These are phyloP conservation scores for Salvelinus namaycush DNA, from an alignment of 2,113 vertebrate genomes.

Conservation along the genomic window DNA sequence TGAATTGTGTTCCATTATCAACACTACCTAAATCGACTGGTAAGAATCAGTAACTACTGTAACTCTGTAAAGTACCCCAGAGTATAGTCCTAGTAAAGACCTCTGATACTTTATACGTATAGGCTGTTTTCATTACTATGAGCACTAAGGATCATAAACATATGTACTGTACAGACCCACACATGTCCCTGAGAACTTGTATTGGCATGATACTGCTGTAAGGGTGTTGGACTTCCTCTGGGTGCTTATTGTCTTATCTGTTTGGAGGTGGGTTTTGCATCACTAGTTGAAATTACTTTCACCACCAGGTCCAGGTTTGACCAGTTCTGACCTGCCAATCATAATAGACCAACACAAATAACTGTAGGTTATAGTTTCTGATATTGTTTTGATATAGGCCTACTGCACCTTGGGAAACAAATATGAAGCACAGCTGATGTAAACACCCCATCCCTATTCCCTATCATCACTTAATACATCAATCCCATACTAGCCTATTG, in stretches of 20 bases:
- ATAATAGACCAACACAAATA: neutral
- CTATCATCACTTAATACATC: neutral
- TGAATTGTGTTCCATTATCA: no score
- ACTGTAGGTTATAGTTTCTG: neutral
- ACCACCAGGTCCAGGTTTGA: neutral
- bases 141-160: no score
- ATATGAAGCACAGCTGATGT: neutral
- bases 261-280: neutral
- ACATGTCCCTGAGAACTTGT: no score
- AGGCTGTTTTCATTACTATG: no score
- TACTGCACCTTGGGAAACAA: neutral
- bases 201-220: neutral
- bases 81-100: no score
- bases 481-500: neutral
- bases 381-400: neutral
- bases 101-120: no score
- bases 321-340: neutral
- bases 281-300: neutral
- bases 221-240: neutral
- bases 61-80: neutral
- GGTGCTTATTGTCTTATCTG: neutral
- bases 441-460: neutral
- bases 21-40: no score
- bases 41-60: neutral
- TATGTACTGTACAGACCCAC: no score